These are phyloP conservation scores for Drosophila nebulosa DNA, from an alignment of 1,140 invertebrate genomes.

Conservation along the genomic window DNA sequence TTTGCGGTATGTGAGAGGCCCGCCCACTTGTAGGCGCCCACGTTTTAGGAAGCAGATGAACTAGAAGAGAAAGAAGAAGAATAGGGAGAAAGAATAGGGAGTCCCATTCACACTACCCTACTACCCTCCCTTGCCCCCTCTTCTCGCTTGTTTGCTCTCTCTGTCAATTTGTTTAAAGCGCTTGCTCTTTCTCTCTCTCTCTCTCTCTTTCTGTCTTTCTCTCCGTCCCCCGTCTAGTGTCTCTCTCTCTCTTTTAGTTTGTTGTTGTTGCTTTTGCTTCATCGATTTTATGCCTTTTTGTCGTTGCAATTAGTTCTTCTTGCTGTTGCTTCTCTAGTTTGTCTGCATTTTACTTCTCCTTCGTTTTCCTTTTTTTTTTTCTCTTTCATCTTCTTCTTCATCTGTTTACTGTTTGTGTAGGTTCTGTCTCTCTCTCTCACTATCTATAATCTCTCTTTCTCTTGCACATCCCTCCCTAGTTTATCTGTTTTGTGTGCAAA, in stretches of 20 bases:
- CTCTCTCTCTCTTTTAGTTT: constrained; percentile 38
- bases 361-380: constrained; percentile 18
- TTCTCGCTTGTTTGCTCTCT: constrained; percentile 23
- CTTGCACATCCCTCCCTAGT: neutral
- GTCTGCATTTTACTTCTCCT: constrained; percentile 48
- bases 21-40: constrained; percentile 75
- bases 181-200: constrained; percentile 45
- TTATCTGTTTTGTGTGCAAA: constrained; percentile 35
- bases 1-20: constrained; percentile 41
- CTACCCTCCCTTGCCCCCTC: constrained; percentile 31
- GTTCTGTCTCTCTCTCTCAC: neutral
- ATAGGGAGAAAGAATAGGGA: too few relatives aligned
- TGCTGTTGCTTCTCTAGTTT: constrained; percentile 49
- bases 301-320: constrained; percentile 77
- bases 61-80: constrained; percentile 2
- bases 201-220: neutral
- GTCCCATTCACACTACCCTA: constrained; percentile 47
- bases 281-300: constrained; percentile 73
- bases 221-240: too few relatives aligned
- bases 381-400: constrained; percentile 11
- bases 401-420: constrained; percentile 34
- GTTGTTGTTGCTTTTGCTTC: constrained; percentile 67
- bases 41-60: constrained; percentile 41
- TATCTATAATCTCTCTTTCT: neutral
- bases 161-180: constrained; percentile 32